Percentiles rank a stretch among this genome's conserved stretches.
Evolutionary conservation across 2,888 invertebrate genomes (phyloP).

Genomic region (Zaprionus lineosus): DNA sequence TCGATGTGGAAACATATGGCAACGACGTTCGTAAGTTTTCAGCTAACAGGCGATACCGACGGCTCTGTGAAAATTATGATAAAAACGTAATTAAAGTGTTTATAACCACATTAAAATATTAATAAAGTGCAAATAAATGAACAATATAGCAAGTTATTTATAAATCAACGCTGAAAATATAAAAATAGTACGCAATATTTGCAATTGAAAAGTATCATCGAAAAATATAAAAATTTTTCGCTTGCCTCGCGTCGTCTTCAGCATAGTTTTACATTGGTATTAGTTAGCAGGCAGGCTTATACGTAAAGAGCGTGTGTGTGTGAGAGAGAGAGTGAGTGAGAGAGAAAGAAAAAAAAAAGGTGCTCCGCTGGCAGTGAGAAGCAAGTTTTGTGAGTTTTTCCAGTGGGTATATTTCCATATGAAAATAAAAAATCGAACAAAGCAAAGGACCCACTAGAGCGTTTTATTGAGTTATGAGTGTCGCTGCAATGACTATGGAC

Average conservation of each 20-base stretch:
- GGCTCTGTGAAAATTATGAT: constrained; percentile 50
- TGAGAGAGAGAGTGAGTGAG: constrained; percentile 17
- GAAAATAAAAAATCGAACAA: constrained; percentile 40
- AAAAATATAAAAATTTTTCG: constrained; percentile 40
- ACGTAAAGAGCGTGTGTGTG: constrained; percentile 38
- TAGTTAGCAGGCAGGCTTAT: constrained; percentile 44
- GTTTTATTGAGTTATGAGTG: constrained; percentile 75
- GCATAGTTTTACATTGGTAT: constrained; percentile 37
- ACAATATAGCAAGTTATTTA: constrained; percentile 63
- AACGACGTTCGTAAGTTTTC: constrained; percentile 39
- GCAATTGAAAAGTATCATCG: constrained; percentile 52
- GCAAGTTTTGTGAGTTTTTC: constrained; percentile 42
- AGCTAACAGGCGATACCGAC: constrained; percentile 34
- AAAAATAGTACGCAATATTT: constrained; percentile 61
- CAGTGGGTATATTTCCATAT: constrained; percentile 47
- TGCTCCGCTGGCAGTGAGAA: constrained; percentile 53
- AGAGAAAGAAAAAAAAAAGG: constrained; percentile 22
- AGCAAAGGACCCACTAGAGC: constrained; percentile 52
- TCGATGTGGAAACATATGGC: constrained; percentile 36
- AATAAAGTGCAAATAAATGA: constrained; percentile 64
- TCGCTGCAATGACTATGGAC: constrained; percentile 83
- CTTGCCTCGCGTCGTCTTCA: constrained; percentile 45
- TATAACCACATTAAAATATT: constrained; percentile 51
- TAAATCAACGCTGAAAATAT: constrained; percentile 48
- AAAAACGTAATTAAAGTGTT: constrained; percentile 55